These are phyloP conservation scores for Xanthostigma xanthostigma DNA, from an alignment of 2,888 invertebrate genomes.

Conservation along the genomic window DNA sequence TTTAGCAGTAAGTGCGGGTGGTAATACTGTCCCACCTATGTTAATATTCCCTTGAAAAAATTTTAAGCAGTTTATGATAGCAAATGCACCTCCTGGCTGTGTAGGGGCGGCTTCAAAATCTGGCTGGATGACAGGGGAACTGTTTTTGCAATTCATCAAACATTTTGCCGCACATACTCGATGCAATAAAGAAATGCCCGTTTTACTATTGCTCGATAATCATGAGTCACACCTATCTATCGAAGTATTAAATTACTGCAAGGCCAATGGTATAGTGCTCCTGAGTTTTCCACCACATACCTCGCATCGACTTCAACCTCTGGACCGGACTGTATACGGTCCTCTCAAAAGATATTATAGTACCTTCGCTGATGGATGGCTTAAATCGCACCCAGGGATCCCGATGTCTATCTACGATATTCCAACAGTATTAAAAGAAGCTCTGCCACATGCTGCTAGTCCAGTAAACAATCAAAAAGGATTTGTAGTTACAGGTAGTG, in stretches of 20 bases:
- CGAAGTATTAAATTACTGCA: slow-evolving; percentile 13
- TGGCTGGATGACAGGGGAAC: slow-evolving; percentile 17
- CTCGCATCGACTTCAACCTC: slow-evolving; percentile 18
- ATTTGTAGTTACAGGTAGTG: slow-evolving; percentile 10
- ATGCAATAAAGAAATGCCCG: slow-evolving; percentile 9
- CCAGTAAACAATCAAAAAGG: slow-evolving; percentile 14
- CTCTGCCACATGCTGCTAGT: slow-evolving; percentile 8
- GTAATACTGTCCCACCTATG: slow-evolving; percentile 1
- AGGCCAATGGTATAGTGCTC: slow-evolving; percentile 18
- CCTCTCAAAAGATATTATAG: slow-evolving; percentile 12
- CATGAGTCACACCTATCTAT: slow-evolving; percentile 12
- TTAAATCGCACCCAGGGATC: slow-evolving; percentile 8
- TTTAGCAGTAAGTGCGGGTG: slow-evolving; percentile 2
- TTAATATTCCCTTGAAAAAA: slow-evolving; percentile 1
- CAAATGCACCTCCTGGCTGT: slow-evolving; percentile 14
- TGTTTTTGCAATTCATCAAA: slow-evolving; percentile 13
- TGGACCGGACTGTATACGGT: slow-evolving; percentile 14
- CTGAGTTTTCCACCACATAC: slow-evolving; percentile 19
- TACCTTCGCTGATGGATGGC: slow-evolving; percentile 8
- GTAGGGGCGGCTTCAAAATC: slow-evolving; percentile 14
- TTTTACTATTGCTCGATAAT: slow-evolving; percentile 15
- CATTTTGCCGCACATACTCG: slow-evolving; percentile 11
- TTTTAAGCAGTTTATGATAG: slow-evolving; percentile 13
- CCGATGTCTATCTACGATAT: slow-evolving; percentile 10
- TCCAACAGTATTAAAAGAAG: slow-evolving; percentile 5